Percentiles rank a stretch among this genome's conserved stretches.
phyloP scores from a whole-genome alignment of 2,888 invertebrate species.

The Synergus umbraculus region DNA sequence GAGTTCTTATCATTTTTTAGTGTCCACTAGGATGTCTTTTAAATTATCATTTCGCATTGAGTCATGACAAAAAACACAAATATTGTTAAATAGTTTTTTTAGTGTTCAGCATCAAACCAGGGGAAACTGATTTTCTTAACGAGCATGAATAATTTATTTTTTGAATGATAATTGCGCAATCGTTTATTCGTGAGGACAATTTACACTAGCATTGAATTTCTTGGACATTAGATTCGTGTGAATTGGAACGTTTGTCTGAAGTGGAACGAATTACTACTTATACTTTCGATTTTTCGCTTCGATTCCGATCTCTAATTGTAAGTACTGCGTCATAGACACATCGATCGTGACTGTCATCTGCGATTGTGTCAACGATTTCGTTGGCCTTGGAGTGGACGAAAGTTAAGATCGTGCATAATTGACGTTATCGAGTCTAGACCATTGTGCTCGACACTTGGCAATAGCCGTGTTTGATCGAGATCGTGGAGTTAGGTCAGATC shows the following conservation, averaged over 20 bases:
- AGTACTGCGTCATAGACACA: conserved; percentile 22
- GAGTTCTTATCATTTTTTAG: conserved; percentile 20
- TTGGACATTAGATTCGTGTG: neutral
- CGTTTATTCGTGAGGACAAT: neutral
- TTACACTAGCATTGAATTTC: neutral
- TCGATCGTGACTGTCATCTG: conserved; percentile 16
- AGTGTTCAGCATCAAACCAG: too few species aligned
- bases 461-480: conserved; percentile 5
- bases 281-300: conserved; percentile 20
- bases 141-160: neutral
- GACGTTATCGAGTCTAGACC: conserved; percentile 26
- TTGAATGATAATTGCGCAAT: neutral
- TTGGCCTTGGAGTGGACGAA: conserved; percentile 10
- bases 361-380: neutral
- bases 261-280: neutral
- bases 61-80: neutral
- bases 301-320: conserved; percentile 1
- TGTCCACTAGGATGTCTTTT: neutral
- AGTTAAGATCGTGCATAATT: conserved; percentile 17
- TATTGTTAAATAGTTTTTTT: neutral
- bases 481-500: conserved; percentile 12
- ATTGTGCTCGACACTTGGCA: conserved; percentile 6
- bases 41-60: neutral
- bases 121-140: neutral
- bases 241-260: conserved; percentile 19